Evolutionary conservation across 2,797 vertebrate species (phyloP).

Genomic region (Platyrinchus mystaceus): DNA sequence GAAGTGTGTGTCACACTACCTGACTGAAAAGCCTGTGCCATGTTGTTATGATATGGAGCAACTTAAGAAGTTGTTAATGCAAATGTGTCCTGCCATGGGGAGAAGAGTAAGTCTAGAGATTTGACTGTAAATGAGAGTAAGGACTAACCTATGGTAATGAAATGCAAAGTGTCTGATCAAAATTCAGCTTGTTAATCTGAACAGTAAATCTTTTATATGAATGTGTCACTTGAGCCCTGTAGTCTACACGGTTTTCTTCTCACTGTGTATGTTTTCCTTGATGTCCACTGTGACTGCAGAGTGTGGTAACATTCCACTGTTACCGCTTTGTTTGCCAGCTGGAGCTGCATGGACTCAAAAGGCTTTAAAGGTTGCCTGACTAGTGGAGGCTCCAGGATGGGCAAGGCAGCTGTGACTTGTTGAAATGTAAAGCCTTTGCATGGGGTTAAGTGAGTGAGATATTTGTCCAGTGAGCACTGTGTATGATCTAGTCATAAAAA

Average conservation of each 20-base stretch:
- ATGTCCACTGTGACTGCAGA: background rate
- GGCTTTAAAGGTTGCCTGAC: background rate
- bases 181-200: constrained; percentile 52
- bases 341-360: background rate
- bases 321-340: background rate
- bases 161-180: constrained; percentile 56
- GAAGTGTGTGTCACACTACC: background rate
- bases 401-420: background rate
- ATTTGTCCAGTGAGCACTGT: background rate
- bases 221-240: constrained; percentile 20
- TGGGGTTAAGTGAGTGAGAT: background rate
- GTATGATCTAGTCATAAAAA: background rate
- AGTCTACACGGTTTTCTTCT: background rate
- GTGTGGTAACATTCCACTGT: background rate
- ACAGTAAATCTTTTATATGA: constrained; percentile 56
- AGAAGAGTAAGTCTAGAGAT: constrained; percentile 40
- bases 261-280: background rate
- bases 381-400: background rate
- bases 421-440: background rate
- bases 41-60: background rate
- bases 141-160: constrained; percentile 45
- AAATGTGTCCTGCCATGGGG: constrained; percentile 21
- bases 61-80: constrained; percentile 29
- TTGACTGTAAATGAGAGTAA: constrained; percentile 11
- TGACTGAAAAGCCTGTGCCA: background rate